A percentile compares a stretch with the other conserved stretches of the same genome.
phyloP scores from a whole-genome alignment of 1,140 invertebrate species.

The Acromyrmex charruanus region DNA sequence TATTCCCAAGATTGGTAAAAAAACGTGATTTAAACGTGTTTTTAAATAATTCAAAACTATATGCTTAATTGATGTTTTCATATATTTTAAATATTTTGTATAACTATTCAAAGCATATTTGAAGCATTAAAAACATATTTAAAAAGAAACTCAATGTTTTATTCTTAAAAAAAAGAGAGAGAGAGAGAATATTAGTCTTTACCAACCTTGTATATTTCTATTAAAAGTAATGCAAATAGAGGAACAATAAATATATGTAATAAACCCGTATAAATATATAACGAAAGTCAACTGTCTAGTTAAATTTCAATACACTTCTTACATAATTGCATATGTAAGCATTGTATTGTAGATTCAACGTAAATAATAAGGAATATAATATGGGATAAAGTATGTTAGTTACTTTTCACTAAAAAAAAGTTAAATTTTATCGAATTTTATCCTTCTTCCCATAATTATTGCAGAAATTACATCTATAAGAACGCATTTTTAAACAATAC shows the following conservation, averaged over 20 bases:
- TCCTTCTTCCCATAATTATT: not conserved
- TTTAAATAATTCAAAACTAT: too few relatives aligned
- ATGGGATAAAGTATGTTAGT: not conserved
- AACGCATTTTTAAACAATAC: not conserved
- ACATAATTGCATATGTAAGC: not conserved
- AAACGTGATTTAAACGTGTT: too few relatives aligned
- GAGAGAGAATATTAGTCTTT: too few relatives aligned
- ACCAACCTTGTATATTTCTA: not conserved
- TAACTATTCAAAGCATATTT: too few relatives aligned
- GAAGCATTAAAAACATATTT: too few relatives aligned
- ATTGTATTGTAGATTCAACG: not conserved
- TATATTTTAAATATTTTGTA: too few relatives aligned
- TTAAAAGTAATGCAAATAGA: not conserved
- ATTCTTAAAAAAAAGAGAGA: too few relatives aligned
- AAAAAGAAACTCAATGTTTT: too few relatives aligned
- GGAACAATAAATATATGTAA: not conserved
- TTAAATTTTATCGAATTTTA: constrained; percentile 2
- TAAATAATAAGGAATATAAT: not conserved
- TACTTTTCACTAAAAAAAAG: not conserved
- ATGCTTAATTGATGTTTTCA: too few relatives aligned
- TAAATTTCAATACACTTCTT: not conserved
- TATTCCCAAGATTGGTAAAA: not conserved
- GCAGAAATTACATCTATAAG: not conserved
- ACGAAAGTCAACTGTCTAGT: not conserved
- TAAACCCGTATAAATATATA: not conserved